phyloP scores from a whole-genome alignment of 2,888 invertebrate species.

The Callyntrura guangdongensis region DNA sequence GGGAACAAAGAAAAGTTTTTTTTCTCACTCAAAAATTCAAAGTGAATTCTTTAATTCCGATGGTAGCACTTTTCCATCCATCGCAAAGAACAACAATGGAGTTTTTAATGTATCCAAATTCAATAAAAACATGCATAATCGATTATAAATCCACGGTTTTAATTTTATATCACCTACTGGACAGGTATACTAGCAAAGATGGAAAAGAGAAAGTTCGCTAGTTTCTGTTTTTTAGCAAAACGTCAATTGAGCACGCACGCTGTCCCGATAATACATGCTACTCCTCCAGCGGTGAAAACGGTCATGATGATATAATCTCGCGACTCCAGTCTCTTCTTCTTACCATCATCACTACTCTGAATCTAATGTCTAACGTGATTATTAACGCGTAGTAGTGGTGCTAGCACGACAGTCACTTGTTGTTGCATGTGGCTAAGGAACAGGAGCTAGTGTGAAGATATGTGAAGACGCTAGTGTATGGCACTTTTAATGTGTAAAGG shows the following conservation, averaged over 20 bases:
- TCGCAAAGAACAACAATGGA: too few species aligned
- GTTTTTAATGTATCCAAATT: not conserved
- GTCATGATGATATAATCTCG: conserved; percentile 28
- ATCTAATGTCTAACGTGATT: conserved; percentile 52
- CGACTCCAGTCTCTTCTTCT: conserved; percentile 26
- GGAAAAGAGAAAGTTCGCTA: too few species aligned
- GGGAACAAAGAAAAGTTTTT: too few species aligned
- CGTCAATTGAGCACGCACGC: conserved; percentile 29
- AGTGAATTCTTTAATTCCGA: too few species aligned
- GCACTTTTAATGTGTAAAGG: conserved; percentile 32
- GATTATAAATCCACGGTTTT: too few species aligned
- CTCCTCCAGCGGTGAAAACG: conserved; percentile 26
- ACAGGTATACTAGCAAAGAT: too few species aligned
- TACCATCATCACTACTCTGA: not conserved
- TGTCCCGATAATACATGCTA: conserved; percentile 12
- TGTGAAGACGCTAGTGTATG: not conserved
- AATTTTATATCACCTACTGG: too few species aligned
- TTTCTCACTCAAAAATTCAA: too few species aligned
- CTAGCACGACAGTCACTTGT: conserved; percentile 43
- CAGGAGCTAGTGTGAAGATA: conserved; percentile 15
- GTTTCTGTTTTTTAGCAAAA: conserved; percentile 21
- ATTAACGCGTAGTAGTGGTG: conserved; percentile 32
- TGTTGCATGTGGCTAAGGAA: conserved; percentile 12
- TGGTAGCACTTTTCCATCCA: too few species aligned
- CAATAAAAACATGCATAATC: too few species aligned